Percentiles rank a stretch among this genome's conserved stretches.
Evolutionary conservation across 2,888 invertebrate genomes (phyloP).

Genomic region (Parascotia fuliginaria): DNA sequence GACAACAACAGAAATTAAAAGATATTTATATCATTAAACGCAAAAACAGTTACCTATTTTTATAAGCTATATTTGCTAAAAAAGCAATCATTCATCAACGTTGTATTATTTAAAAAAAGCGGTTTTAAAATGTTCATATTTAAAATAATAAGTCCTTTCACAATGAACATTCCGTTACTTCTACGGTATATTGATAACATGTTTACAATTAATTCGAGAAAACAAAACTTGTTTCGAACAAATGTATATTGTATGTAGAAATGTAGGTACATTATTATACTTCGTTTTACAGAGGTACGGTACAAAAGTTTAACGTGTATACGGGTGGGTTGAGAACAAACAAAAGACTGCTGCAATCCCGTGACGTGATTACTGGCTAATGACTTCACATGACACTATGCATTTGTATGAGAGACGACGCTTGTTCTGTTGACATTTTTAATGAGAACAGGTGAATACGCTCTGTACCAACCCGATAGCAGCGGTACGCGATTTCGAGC

Average conservation of each 20-base stretch:
- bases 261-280: slow-evolving; percentile 9
- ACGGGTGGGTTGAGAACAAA: slow-evolving; percentile 32
- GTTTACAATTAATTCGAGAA: slow-evolving; percentile 13
- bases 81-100: slow-evolving; percentile 14
- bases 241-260: too few relatives aligned
- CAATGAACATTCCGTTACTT: neutral
- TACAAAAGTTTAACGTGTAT: slow-evolving; percentile 37
- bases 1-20: too few relatives aligned
- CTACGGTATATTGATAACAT: neutral
- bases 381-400: slow-evolving; percentile 55
- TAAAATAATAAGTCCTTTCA: neutral
- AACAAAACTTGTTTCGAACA: slow-evolving; percentile 6
- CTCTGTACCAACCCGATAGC: slow-evolving; percentile 31
- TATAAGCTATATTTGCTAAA: neutral
- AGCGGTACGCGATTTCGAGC: slow-evolving; percentile 12
- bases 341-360: slow-evolving; percentile 43
- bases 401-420: slow-evolving; percentile 45
- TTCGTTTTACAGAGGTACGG: slow-evolving; percentile 13
- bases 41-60: neutral
- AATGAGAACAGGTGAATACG: slow-evolving; percentile 53
- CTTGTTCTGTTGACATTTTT: slow-evolving; percentile 56
- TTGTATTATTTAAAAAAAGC: slow-evolving; percentile 19
- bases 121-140: slow-evolving; percentile 17
- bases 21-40: too few relatives aligned
- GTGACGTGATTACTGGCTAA: slow-evolving; percentile 60